phyloP scores from a whole-genome alignment of 2,797 vertebrate genomes.

The Limnodromus scolopaceus region DNA sequence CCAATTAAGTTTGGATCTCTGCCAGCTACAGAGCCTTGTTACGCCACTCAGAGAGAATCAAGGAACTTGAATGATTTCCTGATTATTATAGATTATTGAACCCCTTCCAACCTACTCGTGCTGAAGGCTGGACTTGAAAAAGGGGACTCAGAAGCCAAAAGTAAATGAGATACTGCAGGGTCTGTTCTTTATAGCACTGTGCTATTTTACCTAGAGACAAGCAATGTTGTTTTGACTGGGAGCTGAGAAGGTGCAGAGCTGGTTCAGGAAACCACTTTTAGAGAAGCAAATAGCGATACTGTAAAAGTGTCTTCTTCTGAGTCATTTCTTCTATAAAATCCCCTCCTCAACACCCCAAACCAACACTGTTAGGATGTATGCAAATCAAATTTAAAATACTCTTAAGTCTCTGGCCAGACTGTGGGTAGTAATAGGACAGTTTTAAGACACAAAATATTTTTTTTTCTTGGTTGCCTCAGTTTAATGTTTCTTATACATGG shows the following conservation, averaged over 20 bases:
- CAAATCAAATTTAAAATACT: neutral
- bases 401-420: neutral
- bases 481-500: neutral
- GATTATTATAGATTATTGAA: constrained; percentile 57
- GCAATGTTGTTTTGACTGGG: neutral
- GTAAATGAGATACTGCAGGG: neutral
- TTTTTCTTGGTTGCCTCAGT: neutral
- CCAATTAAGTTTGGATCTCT: constrained; percentile 61
- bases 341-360: neutral
- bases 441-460: neutral
- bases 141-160: neutral
- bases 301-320: neutral
- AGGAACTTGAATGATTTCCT: constrained; percentile 63
- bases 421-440: neutral
- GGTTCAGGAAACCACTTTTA: neutral
- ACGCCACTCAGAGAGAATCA: constrained; percentile 45
- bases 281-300: neutral
- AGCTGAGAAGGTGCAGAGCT: neutral
- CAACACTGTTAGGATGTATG: neutral
- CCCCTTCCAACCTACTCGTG: neutral
- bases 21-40: constrained; percentile 57
- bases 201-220: neutral
- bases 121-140: neutral
- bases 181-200: neutral
- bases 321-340: neutral